Percentiles rank a stretch among this genome's conserved stretches.
These are phyloP conservation scores for Eilema depressum DNA, from an alignment of 2,888 invertebrate species.

Conservation along the genomic window DNA sequence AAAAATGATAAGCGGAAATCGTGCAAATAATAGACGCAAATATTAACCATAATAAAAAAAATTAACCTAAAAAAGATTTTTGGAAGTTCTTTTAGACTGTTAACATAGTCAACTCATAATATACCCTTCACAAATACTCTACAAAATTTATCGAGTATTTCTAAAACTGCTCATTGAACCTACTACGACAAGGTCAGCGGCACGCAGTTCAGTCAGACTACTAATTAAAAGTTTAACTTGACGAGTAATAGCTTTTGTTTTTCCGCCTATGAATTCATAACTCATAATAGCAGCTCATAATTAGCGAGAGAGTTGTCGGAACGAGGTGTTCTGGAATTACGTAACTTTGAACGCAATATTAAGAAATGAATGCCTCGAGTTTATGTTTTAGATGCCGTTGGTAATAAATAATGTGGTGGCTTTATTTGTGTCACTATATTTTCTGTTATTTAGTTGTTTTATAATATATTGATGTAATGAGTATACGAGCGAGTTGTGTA, in stretches of 20 bases:
- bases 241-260: slow-evolving; percentile 67
- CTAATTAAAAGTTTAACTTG: slow-evolving; percentile 69
- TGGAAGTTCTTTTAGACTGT: background rate
- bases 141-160: slow-evolving; percentile 5
- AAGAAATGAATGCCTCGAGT: slow-evolving; percentile 15
- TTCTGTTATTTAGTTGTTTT: no score
- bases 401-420: background rate
- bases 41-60: no score
- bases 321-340: slow-evolving; percentile 35
- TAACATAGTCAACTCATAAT: background rate
- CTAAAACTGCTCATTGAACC: slow-evolving; percentile 18
- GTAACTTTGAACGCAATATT: slow-evolving; percentile 34
- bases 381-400: background rate
- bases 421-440: background rate
- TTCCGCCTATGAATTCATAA: slow-evolving; percentile 67
- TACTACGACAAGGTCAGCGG: slow-evolving; percentile 39
- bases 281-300: slow-evolving; percentile 56
- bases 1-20: no score
- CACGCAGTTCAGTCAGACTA: slow-evolving; percentile 49
- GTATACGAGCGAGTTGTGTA: no score
- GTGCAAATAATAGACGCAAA: no score
- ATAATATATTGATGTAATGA: no score
- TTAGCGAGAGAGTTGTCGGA: slow-evolving; percentile 43
- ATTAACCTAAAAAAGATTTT: no score
- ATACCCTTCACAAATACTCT: background rate